Conservation (phyloP, 2,888 invertebrate genomes). For the Diplolepis rosae region DNA sequence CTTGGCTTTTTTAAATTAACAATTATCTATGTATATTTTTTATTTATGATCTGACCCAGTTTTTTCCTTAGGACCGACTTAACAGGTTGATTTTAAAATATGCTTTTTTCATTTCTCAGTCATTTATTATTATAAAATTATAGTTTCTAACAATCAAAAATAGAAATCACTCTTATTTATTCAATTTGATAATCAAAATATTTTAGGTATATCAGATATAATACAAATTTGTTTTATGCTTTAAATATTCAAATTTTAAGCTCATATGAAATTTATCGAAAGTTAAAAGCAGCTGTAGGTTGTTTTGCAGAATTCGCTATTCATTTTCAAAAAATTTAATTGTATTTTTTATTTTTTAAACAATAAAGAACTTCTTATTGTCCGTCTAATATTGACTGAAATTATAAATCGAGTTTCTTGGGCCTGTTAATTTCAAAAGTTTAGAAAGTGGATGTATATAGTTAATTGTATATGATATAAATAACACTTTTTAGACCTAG, state of each 20-base stretch:
- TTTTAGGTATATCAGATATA: constrained; percentile 32
- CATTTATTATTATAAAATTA: constrained; percentile 24
- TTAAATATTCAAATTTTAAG: constrained; percentile 46
- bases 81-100: constrained; percentile 17
- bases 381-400: constrained; percentile 16
- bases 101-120: constrained; percentile 14
- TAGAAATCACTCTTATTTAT: constrained; percentile 5
- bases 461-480: constrained; percentile 36
- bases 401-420: not conserved
- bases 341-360: not conserved
- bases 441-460: not conserved
- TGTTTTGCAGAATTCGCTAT: not conserved
- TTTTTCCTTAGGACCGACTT: constrained; percentile 8
- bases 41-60: not conserved
- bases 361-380: constrained; percentile 7
- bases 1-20: not conserved
- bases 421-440: not conserved
- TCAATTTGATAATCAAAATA: not conserved
- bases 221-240: constrained; percentile 37
- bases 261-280: too few relatives aligned
- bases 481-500: constrained; percentile 33
- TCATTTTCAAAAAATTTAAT: constrained; percentile 8
- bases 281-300: constrained; percentile 1
- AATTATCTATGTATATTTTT: too few relatives aligned
- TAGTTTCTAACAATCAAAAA: constrained; percentile 10